Conservation (phyloP, 2,113 vertebrate genomes). For the Semnornis frantzii region DNA sequence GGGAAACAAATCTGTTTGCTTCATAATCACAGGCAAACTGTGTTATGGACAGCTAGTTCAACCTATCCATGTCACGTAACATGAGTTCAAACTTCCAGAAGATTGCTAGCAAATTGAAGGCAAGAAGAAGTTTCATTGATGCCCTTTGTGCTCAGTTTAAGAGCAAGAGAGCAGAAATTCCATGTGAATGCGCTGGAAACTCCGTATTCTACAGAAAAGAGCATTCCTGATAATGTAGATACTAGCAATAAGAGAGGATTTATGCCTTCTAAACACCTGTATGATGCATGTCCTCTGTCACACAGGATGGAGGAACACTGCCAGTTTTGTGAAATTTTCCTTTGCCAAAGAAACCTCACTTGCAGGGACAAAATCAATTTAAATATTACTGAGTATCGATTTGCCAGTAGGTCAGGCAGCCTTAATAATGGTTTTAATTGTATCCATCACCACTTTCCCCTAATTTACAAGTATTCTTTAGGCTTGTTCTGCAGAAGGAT, state of each 20-base stretch:
- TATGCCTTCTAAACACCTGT: neutral
- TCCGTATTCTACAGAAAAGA: neutral
- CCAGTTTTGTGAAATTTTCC: neutral
- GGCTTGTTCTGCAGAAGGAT: neutral
- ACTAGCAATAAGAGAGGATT: neutral
- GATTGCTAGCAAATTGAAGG: neutral
- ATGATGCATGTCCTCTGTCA: neutral
- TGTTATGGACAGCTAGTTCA: neutral
- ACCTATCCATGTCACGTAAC: neutral
- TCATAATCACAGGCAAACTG: neutral
- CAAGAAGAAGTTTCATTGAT: neutral
- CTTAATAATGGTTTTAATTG: neutral
- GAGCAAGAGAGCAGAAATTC: neutral
- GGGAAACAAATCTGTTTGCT: neutral
- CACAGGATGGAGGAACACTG: neutral
- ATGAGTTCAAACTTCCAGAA: neutral
- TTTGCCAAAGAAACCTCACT: neutral
- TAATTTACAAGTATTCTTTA: neutral
- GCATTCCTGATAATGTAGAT: neutral
- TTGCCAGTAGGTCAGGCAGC: neutral
- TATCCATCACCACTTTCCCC: neutral
- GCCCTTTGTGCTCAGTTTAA: neutral
- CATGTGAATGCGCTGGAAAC: neutral
- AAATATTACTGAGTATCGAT: neutral
- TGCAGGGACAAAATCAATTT: neutral